phyloP scores from a whole-genome alignment of 2,888 invertebrate genomes.

The Hedya salicella region DNA sequence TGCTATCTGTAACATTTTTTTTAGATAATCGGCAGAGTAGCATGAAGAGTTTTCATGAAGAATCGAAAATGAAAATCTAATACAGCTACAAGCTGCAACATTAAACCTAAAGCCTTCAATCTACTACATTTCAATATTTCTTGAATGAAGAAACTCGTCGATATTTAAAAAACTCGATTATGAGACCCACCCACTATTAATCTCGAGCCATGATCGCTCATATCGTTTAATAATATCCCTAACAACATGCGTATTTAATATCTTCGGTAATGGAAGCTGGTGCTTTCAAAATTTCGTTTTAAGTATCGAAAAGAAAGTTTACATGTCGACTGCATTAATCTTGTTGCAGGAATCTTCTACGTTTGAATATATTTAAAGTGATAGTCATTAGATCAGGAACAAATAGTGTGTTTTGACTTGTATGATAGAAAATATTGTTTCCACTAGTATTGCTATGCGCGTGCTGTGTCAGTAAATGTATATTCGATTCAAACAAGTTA shows the following conservation, averaged over 20 bases:
- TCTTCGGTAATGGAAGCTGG: constrained; percentile 12
- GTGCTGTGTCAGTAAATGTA: no score
- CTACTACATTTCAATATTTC: neutral
- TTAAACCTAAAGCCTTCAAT: neutral
- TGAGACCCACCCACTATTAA: constrained; percentile 32
- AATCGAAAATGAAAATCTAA: no score
- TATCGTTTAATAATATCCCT: constrained; percentile 27
- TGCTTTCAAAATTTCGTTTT: constrained; percentile 38
- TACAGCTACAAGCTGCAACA: no score
- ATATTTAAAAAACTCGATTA: constrained; percentile 16
- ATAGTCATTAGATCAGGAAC: neutral
- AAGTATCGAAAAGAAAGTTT: constrained; percentile 35
- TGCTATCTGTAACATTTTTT: no score
- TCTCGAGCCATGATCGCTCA: constrained; percentile 15
- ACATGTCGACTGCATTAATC: constrained; percentile 14
- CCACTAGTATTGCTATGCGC: no score
- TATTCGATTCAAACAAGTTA: no score
- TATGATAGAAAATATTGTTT: neutral
- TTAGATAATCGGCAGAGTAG: no score
- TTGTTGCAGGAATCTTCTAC: constrained; percentile 14
- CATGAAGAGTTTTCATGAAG: no score
- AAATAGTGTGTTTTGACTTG: neutral
- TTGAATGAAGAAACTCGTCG: neutral
- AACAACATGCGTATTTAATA: constrained; percentile 16
- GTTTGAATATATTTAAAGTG: constrained; percentile 17